Percentiles rank a stretch among this genome's conserved stretches.
Conservation (phyloP, 2,113 vertebrate genomes). For the Scopus umbretta region DNA sequence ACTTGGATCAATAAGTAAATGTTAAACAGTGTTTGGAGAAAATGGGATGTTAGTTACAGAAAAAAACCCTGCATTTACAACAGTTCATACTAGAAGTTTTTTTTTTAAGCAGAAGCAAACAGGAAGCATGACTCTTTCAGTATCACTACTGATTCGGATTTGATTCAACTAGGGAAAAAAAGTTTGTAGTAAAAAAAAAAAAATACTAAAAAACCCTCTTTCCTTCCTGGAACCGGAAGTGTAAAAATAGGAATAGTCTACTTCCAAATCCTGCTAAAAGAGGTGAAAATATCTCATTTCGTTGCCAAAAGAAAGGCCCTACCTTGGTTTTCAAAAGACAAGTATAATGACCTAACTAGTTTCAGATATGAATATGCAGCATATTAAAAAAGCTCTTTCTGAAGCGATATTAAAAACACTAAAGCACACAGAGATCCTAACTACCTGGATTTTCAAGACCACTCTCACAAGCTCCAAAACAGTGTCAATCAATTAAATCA, state of each 20-base stretch:
- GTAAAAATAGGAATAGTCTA: conserved; percentile 47
- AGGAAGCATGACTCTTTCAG: not conserved
- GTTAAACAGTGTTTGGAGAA: not conserved
- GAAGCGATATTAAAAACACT: not conserved
- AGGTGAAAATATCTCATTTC: not conserved
- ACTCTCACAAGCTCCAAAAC: not conserved
- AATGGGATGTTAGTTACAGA: not conserved
- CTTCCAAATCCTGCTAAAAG: not conserved
- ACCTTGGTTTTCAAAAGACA: not conserved
- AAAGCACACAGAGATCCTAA: not conserved
- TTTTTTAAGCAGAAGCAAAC: conserved; percentile 8
- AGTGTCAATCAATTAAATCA: not conserved
- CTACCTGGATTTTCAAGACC: not conserved
- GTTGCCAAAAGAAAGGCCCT: not conserved
- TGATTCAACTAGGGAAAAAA: conserved; percentile 6
- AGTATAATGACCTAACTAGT: not conserved
- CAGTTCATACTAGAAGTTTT: not conserved
- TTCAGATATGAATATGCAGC: not conserved
- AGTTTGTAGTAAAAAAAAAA: not conserved
- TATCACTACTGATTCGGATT: not conserved
- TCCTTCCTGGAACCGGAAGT: conserved; percentile 57
- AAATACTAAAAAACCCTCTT: not conserved
- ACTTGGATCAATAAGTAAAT: not conserved
- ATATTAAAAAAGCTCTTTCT: not conserved
- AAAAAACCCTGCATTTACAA: not conserved